These are phyloP conservation scores for Sciaenops ocellatus DNA, from an alignment of 2,797 vertebrate genomes.

Conservation along the genomic window DNA sequence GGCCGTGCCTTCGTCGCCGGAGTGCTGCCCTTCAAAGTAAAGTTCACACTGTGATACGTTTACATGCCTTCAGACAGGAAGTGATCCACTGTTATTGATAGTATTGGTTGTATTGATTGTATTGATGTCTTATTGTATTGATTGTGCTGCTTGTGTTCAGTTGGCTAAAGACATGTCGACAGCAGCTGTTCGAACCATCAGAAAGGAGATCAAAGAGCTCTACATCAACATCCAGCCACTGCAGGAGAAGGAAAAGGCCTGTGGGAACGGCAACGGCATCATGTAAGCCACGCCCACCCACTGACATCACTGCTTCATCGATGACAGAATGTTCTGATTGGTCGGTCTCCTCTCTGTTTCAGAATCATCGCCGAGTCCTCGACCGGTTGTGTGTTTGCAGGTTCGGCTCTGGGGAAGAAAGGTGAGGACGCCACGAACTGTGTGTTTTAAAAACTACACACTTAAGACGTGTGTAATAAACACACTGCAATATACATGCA, in stretches of 20 bases:
- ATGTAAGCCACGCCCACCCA: constrained; percentile 86
- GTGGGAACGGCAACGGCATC: constrained; percentile 94
- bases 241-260: constrained; percentile 92
- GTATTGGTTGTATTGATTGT: background rate
- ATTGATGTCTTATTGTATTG: background rate
- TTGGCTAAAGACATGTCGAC: constrained; percentile 96
- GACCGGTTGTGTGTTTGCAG: constrained; percentile 95
- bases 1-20: constrained; percentile 95
- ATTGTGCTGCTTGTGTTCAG: constrained; percentile 73
- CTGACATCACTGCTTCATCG: background rate
- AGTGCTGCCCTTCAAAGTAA: constrained; percentile 93
- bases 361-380: constrained; percentile 97
- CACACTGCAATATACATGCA: too few relatives aligned
- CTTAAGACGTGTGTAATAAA: too few relatives aligned
- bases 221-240: constrained; percentile 93
- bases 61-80: constrained; percentile 3
- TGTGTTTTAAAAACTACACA: too few relatives aligned
- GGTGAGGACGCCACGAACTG: constrained; percentile 79
- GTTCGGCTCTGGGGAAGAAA: constrained; percentile 96
- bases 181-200: constrained; percentile 92
- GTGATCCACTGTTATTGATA: background rate
- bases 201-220: constrained; percentile 94
- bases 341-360: constrained; percentile 25
- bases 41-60: background rate
- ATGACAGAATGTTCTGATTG: constrained; percentile 24